These are phyloP conservation scores for Apteryx owenii DNA, from an alignment of 2,113 vertebrate genomes.

Conservation along the genomic window DNA sequence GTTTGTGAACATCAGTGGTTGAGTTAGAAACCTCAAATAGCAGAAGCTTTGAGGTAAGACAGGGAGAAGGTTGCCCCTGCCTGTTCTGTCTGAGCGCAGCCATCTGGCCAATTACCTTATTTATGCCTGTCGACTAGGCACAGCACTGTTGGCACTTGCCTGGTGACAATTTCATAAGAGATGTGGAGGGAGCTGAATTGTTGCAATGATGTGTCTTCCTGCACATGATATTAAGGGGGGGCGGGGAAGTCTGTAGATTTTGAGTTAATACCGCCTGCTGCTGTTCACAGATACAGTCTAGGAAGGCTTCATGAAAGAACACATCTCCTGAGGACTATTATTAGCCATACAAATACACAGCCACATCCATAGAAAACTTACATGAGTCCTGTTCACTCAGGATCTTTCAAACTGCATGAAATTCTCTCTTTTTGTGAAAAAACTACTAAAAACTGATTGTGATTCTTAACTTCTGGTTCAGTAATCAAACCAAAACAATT, in stretches of 20 bases:
- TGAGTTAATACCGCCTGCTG: neutral
- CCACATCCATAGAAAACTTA: neutral
- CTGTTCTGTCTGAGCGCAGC: neutral
- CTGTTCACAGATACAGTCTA: neutral
- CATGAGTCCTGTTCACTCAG: neutral
- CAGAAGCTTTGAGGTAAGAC: neutral
- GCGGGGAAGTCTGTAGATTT: neutral
- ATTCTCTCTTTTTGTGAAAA: neutral
- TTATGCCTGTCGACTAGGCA: neutral
- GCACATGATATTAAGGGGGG: neutral
- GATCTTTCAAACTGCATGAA: neutral
- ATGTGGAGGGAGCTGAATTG: neutral
- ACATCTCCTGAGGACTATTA: neutral
- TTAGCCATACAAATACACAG: neutral
- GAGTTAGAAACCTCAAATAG: neutral
- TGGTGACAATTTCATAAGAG: neutral
- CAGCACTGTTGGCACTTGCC: neutral
- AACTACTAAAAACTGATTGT: neutral
- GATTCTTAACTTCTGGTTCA: neutral
- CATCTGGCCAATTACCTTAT: neutral
- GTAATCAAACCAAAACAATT: neutral
- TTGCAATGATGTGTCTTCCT: neutral
- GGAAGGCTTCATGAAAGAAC: neutral
- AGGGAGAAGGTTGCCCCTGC: neutral
- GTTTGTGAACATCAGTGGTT: neutral